phyloP scores from a whole-genome alignment of 2,113 vertebrate species.

The Nycticryphes semicollaris region DNA sequence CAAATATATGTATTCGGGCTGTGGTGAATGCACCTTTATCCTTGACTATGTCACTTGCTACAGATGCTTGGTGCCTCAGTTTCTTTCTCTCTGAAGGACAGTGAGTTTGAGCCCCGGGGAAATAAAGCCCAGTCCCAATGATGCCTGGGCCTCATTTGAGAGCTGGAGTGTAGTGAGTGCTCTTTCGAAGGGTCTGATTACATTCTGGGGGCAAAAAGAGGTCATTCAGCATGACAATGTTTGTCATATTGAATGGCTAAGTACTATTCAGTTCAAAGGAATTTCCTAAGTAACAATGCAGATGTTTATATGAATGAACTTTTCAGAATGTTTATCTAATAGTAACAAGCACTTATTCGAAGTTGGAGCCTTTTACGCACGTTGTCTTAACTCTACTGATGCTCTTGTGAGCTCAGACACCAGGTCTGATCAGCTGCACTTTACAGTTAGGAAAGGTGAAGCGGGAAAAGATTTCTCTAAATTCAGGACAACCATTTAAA shows the following conservation, averaged over 20 bases:
- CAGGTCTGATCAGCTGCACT: background rate
- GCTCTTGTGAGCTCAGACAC: background rate
- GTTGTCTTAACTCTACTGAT: background rate
- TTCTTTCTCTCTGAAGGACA: background rate
- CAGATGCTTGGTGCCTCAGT: background rate
- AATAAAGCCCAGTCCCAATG: background rate
- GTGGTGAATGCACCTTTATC: background rate
- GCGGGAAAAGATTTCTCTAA: background rate
- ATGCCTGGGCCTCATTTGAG: background rate
- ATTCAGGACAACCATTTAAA: background rate
- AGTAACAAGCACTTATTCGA: background rate
- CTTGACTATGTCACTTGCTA: background rate
- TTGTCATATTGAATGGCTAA: background rate
- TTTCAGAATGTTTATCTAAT: background rate
- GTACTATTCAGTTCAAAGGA: background rate
- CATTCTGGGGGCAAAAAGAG: background rate
- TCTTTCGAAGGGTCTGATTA: background rate
- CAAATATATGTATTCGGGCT: background rate
- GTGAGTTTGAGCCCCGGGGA: background rate
- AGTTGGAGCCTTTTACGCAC: background rate
- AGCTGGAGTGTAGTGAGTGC: background rate
- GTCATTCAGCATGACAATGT: background rate
- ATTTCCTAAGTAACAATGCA: slow-evolving; percentile 24
- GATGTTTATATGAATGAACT: slow-evolving; percentile 23
- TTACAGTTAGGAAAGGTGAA: background rate